Conservation (phyloP, 2,113 vertebrate species). For the Acrocephalus kingi region DNA sequence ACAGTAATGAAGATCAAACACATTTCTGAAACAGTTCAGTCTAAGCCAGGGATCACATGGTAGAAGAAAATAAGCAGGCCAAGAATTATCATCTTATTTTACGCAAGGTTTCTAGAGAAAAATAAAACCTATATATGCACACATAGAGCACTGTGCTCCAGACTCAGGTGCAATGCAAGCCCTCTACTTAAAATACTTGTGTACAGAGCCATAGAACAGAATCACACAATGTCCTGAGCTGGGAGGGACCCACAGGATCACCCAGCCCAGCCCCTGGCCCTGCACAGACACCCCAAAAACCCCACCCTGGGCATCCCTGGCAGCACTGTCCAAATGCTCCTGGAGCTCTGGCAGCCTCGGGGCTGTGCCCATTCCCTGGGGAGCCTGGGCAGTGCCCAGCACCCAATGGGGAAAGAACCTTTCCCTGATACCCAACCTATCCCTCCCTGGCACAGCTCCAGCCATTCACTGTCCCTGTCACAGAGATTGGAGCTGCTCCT, state of each 20-base stretch:
- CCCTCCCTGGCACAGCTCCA: rapidly evolving
- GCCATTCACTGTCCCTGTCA: rapidly evolving
- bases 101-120: neutral
- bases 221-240: neutral
- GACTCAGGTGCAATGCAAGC: neutral
- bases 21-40: neutral
- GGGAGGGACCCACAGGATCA: neutral
- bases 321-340: neutral
- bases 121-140: neutral
- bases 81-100: neutral
- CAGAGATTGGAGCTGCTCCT: neutral
- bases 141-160: neutral
- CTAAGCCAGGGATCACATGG: neutral
- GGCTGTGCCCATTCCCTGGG: neutral
- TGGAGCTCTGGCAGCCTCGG: neutral
- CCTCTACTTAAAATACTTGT: neutral
- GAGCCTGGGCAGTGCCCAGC: neutral
- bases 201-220: neutral
- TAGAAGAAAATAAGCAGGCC: neutral
- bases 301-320: neutral
- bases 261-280: rapidly evolving
- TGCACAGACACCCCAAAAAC: neutral
- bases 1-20: neutral
- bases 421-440: rapidly evolving
- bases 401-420: neutral